phyloP scores from a whole-genome alignment of 1,140 invertebrate genomes.

The Coelopa frigida region DNA sequence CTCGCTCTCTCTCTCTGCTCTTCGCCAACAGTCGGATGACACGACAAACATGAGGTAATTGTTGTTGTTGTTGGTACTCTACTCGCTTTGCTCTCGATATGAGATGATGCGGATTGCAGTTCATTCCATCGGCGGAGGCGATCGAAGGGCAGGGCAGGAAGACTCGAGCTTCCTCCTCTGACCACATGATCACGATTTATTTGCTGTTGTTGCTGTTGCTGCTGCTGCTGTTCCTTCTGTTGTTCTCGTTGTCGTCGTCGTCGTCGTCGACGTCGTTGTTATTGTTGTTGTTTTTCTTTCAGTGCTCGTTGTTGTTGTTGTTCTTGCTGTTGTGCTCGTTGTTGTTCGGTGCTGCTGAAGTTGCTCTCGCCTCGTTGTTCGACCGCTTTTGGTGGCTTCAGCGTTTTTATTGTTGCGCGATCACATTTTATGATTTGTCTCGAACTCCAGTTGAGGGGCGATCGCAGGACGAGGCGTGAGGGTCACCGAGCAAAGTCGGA shows the following conservation, averaged over 20 bases:
- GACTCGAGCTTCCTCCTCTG: conserved; percentile 33
- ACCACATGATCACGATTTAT: conserved; percentile 45
- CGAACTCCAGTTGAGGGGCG: too few species aligned
- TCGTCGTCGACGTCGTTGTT: neutral
- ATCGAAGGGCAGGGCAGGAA: too few species aligned
- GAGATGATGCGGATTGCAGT: neutral
- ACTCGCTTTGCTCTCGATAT: conserved; percentile 30
- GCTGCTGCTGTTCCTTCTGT: neutral
- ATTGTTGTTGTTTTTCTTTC: neutral
- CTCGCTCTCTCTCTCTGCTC: too few species aligned
- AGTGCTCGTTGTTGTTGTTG: neutral
- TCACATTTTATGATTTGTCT: too few species aligned
- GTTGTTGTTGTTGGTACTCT: conserved; percentile 41
- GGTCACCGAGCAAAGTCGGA: too few species aligned
- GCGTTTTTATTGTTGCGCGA: too few species aligned
- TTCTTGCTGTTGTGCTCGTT: neutral
- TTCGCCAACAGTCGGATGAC: conserved; percentile 36
- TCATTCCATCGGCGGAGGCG: too few species aligned
- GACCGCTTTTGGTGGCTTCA: too few species aligned
- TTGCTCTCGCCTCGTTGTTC: too few species aligned
- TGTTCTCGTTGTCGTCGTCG: conserved; percentile 5
- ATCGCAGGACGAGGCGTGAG: too few species aligned
- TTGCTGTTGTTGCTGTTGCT: conserved; percentile 16
- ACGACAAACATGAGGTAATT: conserved; percentile 42
- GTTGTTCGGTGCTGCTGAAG: too few species aligned